Conservation (phyloP, 2,888 invertebrate genomes). For the Elysia crispata region DNA sequence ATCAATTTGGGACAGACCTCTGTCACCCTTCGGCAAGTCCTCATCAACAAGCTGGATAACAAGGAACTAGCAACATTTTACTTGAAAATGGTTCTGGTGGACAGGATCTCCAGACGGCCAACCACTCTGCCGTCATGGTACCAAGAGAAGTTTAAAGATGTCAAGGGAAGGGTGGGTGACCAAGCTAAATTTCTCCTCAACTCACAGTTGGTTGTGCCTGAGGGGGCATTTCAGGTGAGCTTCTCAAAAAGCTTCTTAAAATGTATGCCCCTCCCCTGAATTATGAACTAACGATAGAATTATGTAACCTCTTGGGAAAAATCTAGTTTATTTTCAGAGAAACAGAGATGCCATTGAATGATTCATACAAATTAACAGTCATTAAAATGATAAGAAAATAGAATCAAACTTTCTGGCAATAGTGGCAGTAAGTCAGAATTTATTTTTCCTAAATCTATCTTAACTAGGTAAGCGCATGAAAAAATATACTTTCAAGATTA, state of each 20-base stretch:
- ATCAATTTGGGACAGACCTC: constrained; percentile 46
- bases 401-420: too few species aligned
- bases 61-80: constrained; percentile 46
- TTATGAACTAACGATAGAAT: too few species aligned
- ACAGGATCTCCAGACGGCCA: constrained; percentile 5
- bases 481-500: too few species aligned
- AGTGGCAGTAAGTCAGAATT: too few species aligned
- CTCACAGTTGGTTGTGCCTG: background rate
- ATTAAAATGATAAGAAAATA: too few species aligned
- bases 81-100: constrained; percentile 44
- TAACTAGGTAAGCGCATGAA: too few species aligned
- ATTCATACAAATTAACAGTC: too few species aligned
- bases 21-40: constrained; percentile 34
- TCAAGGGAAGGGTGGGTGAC: background rate
- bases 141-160: constrained; percentile 25
- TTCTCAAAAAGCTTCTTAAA: background rate
- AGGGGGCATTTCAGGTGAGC: constrained; percentile 31
- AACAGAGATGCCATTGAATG: too few species aligned
- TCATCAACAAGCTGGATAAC: constrained; percentile 47
- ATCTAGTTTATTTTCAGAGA: too few species aligned
- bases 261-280: background rate
- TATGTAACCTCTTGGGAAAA: too few species aligned
- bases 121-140: constrained; percentile 41
- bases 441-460: too few species aligned
- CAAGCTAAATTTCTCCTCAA: constrained; percentile 24